phyloP scores from a whole-genome alignment of 2,113 vertebrate species.

The Mesitornis unicolor region DNA sequence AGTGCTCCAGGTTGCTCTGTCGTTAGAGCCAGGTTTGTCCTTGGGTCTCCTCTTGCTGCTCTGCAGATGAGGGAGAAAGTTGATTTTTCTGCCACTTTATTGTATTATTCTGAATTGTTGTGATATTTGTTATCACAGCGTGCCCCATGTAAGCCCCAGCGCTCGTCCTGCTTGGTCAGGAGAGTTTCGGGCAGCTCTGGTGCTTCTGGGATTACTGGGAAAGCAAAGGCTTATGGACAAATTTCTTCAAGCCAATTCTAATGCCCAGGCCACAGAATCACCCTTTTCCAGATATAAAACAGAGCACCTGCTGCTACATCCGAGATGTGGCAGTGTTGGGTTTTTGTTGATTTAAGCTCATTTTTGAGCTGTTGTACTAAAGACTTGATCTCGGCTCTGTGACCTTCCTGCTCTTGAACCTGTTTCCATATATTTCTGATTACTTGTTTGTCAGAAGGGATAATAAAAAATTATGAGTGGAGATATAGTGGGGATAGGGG shows the following conservation, averaged over 20 bases:
- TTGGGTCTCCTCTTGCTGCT: background rate
- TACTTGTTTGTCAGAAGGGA: background rate
- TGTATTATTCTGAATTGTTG: background rate
- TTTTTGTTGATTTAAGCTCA: background rate
- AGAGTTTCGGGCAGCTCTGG: background rate
- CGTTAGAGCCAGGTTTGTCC: background rate
- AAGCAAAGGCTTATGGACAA: background rate
- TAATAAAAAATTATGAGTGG: background rate
- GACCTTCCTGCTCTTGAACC: background rate
- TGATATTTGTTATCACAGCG: background rate
- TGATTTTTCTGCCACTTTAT: background rate
- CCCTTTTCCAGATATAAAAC: background rate
- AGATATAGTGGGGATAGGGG: background rate
- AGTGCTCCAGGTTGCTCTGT: background rate
- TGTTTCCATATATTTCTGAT: background rate
- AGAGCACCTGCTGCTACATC: background rate
- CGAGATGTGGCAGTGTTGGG: background rate
- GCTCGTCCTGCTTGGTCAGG: background rate
- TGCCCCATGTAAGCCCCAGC: background rate
- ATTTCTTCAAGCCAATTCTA: background rate
- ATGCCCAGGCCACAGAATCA: background rate
- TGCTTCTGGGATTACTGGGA: background rate
- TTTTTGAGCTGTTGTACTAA: background rate
- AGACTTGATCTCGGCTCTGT: background rate
- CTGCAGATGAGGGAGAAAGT: background rate